These are phyloP conservation scores for Uloborus plumipes DNA, from an alignment of 2,888 invertebrate genomes.

Conservation along the genomic window DNA sequence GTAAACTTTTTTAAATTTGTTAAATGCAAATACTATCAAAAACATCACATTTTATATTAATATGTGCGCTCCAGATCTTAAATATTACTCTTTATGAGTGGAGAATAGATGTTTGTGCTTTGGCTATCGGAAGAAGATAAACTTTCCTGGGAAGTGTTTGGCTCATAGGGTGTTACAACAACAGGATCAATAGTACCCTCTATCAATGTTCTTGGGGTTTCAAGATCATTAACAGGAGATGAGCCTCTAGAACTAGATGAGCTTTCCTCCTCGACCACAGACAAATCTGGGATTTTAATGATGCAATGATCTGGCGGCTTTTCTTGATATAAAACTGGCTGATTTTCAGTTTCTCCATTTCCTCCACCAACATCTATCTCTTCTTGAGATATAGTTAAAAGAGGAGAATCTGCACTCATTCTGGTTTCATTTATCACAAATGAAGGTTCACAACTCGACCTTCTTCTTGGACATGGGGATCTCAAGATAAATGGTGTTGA, in stretches of 20 bases:
- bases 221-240: conserved; percentile 39
- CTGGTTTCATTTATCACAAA: conserved; percentile 10
- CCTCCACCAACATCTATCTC: conserved; percentile 6
- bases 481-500: conserved; percentile 32
- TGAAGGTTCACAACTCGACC: conserved; percentile 33
- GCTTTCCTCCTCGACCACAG: conserved; percentile 51
- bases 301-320: conserved; percentile 39
- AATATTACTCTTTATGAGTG: conserved; percentile 26
- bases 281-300: conserved; percentile 49
- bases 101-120: conserved; percentile 58
- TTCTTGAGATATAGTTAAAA: conserved; percentile 7
- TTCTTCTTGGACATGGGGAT: conserved; percentile 26
- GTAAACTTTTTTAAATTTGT: too few species aligned
- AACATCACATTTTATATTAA: too few species aligned
- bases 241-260: conserved; percentile 29
- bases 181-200: not conserved
- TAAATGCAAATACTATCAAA: too few species aligned
- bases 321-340: conserved; percentile 36
- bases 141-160: conserved; percentile 61
- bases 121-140: conserved; percentile 61
- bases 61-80: not conserved
- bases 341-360: not conserved
- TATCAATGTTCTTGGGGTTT: not conserved
- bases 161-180: conserved; percentile 6
- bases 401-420: conserved; percentile 7